phyloP scores from a whole-genome alignment of 2,113 vertebrate species.

The Salminus brasiliensis region DNA sequence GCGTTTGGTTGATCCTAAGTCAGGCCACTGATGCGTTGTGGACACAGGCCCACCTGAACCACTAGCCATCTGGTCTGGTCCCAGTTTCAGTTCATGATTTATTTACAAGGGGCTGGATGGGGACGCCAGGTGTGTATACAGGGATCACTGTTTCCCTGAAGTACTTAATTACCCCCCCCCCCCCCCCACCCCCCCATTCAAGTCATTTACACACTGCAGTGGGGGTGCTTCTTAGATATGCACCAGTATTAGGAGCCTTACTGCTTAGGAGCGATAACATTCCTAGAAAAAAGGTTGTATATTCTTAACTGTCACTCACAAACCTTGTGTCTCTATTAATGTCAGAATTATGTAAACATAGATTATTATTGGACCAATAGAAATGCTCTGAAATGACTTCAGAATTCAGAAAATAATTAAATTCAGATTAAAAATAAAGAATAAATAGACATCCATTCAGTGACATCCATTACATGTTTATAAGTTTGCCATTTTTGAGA shows the following conservation, averaged over 20 bases:
- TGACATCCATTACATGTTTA: too few species aligned
- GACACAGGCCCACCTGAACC: neutral
- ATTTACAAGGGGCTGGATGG: constrained; percentile 31
- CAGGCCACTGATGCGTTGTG: neutral
- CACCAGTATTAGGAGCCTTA: neutral
- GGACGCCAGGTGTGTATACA: neutral
- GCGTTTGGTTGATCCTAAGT: neutral
- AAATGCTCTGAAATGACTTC: too few species aligned
- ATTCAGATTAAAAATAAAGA: too few species aligned
- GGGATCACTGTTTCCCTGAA: neutral
- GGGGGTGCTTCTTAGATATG: constrained; percentile 1
- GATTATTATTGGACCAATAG: too few species aligned
- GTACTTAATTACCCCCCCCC: neutral
- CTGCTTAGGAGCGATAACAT: neutral
- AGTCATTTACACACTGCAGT: neutral
- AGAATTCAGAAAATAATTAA: too few species aligned
- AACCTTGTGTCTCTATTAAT: too few species aligned
- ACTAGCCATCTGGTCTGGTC: constrained; percentile 36
- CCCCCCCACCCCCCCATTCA: neutral
- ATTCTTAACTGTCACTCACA: too few species aligned
- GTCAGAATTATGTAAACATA: too few species aligned
- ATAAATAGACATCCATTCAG: too few species aligned
- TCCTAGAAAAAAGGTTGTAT: too few species aligned
- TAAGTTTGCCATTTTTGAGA: too few species aligned
- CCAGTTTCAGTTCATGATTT: constrained; percentile 37